These are phyloP conservation scores for Rapana venosa DNA, from an alignment of 2,888 invertebrate genomes.

Conservation along the genomic window DNA sequence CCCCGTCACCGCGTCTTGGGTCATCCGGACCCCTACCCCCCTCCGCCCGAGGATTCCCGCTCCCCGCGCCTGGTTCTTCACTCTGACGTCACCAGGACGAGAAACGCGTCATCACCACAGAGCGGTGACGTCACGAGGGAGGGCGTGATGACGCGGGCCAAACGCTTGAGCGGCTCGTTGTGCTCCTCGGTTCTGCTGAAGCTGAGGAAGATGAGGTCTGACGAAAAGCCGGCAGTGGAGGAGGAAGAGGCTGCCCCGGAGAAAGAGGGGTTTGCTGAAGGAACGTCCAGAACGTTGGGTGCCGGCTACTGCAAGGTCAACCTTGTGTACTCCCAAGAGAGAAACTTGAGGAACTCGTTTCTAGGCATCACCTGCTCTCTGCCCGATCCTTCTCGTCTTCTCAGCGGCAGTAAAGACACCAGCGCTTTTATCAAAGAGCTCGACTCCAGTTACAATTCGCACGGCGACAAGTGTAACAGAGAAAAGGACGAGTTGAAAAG, in stretches of 20 bases:
- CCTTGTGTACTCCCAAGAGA: neutral
- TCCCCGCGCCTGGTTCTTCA: neutral
- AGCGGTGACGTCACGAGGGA: neutral
- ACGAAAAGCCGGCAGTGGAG: neutral
- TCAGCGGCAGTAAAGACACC: neutral
- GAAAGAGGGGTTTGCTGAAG: neutral
- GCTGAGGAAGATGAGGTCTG: neutral
- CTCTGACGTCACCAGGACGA: neutral
- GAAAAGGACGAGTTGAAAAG: neutral
- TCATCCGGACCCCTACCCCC: neutral
- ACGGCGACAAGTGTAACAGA: neutral
- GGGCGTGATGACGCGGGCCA: neutral
- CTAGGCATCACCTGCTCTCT: neutral
- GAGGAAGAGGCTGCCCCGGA: neutral
- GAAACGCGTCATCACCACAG: neutral
- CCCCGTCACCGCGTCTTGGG: neutral
- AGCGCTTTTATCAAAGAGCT: too few relatives aligned
- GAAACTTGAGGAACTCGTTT: neutral
- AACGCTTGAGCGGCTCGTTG: neutral
- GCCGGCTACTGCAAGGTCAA: neutral
- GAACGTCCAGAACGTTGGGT: neutral
- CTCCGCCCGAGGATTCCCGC: neutral
- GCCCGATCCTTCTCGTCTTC: too few relatives aligned
- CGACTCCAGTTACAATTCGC: constrained; percentile 10
- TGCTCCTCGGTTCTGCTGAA: neutral